Base-by-base conservation (phyloP, 2,888 invertebrate genomes). In the Hololepta plana region DNA sequence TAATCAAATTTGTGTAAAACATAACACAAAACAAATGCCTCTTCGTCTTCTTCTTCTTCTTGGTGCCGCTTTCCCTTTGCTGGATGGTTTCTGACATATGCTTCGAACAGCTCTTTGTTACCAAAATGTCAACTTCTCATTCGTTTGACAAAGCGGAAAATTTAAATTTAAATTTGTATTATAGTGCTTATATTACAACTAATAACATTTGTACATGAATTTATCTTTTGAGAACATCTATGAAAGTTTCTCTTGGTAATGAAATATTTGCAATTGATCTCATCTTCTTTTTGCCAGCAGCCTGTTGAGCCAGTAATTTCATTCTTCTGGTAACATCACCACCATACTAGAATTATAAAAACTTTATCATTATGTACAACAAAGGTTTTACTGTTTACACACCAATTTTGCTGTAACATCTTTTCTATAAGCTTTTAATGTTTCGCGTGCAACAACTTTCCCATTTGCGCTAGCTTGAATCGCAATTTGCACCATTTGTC, bases 371-470 rank as follows among this genome's bases (percentile, higher is more conserved):
- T 30, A 23, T 20, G 11, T 29, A 23, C 13, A 10, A 10, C 3
- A 24, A 11, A 16, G 21, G 6, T 22, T 16, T 20, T 10, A 12
- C 7, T 26, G 22, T 10, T 11, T 19, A 51, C 68, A 64, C 62
- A 90, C 88, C 62, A 90, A 59, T 67, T 91, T 93, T 2, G 84
- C 81, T 2, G 85, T 79, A 1, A 95, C 91, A 59, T 95, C 90
- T 57, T 95, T 95, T 39, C 82, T 67, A 39, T 71, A 80, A 0
- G 93, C 68, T 47, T 81, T 82, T 16, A 95, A 59, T 27, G 74
- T 84, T 57, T 88, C 87, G 38, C 91, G 66, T 0, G 85, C 81
- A 7, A 84, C 47, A 2, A 93, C 63, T 59, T 81, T 84, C 9
- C 69, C 67, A 7, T 72, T 72, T 0, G 81, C 71, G 12, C 67